phyloP scores from a whole-genome alignment of 2,888 invertebrate species.

The Cerceris ruficornis region DNA sequence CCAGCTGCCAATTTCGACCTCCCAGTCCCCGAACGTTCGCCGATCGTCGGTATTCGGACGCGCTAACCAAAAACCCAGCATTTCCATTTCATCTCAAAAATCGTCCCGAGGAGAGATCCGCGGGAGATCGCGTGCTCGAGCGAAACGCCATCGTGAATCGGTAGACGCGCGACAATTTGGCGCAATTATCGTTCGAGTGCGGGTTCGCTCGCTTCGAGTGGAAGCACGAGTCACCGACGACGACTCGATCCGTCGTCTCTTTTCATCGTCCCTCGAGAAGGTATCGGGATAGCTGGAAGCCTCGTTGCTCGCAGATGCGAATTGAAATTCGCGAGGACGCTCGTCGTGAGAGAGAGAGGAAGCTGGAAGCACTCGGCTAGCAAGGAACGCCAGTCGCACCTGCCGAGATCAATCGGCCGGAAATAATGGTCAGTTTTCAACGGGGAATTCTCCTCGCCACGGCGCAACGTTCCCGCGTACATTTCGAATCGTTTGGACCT shows the following conservation, averaged over 20 bases:
- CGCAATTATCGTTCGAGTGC: conserved; percentile 63
- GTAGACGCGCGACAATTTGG: conserved; percentile 59
- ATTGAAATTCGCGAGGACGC: background rate
- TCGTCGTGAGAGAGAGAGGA: conserved; percentile 1
- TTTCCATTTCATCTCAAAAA: background rate
- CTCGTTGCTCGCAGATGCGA: background rate
- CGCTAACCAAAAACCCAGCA: too few relatives aligned
- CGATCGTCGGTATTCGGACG: too few relatives aligned
- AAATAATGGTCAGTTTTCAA: conserved; percentile 52
- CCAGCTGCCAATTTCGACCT: background rate
- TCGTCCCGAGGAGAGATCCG: conserved; percentile 5
- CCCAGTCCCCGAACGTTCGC: too few relatives aligned
- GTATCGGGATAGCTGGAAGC: background rate
- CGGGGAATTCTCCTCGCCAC: conserved; percentile 4
- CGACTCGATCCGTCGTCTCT: background rate
- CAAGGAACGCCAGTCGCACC: conserved; percentile 42
- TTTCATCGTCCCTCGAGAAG: background rate
- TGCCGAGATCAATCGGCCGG: conserved; percentile 21
- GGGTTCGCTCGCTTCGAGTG: conserved; percentile 17
- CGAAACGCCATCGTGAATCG: conserved; percentile 38
- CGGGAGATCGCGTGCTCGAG: conserved; percentile 32
- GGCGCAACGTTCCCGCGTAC: background rate
- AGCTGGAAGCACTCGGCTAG: conserved; percentile 10
- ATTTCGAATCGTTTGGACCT: background rate
- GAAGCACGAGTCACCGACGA: background rate